Evolutionary conservation across 2,113 vertebrate species (phyloP).

Genomic region (Sciurus niger): DNA sequence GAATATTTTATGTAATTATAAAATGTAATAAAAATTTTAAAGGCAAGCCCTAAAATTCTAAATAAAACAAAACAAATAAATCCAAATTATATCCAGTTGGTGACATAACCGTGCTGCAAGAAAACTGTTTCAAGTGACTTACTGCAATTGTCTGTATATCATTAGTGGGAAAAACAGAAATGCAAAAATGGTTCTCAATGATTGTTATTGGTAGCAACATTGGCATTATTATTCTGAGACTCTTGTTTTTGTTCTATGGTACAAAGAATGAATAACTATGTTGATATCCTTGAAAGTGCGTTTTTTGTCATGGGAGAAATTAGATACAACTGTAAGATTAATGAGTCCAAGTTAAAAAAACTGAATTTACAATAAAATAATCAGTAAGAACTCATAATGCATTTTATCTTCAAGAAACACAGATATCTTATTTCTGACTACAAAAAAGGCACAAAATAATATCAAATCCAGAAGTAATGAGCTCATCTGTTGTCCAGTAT

Average conservation of each 20-base stretch:
- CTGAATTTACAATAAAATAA: not conserved
- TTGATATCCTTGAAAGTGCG: not conserved
- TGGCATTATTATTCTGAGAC: not conserved
- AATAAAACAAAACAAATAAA: slow-evolving; percentile 9
- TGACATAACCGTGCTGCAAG: not conserved
- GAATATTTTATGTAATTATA: not conserved
- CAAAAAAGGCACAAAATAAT: not conserved
- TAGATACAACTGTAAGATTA: slow-evolving; percentile 2
- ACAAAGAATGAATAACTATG: not conserved
- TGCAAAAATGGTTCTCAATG: not conserved
- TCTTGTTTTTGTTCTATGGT: not conserved
- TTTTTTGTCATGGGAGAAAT: not conserved
- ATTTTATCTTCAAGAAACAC: slow-evolving; percentile 22
- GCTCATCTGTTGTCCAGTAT: not conserved
- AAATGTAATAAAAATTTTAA: not conserved
- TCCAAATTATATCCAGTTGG: not conserved
- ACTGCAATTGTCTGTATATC: not conserved
- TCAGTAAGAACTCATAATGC: not conserved
- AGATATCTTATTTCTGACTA: not conserved
- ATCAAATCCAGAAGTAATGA: not conserved
- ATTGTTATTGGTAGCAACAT: not conserved
- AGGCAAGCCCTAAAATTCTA: not conserved
- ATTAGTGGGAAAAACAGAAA: not conserved
- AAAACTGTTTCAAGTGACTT: not conserved
- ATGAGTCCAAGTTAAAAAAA: slow-evolving; percentile 14